Evolutionary conservation across 2,888 invertebrate genomes (phyloP).

Genomic region (Papilio demoleus): DNA sequence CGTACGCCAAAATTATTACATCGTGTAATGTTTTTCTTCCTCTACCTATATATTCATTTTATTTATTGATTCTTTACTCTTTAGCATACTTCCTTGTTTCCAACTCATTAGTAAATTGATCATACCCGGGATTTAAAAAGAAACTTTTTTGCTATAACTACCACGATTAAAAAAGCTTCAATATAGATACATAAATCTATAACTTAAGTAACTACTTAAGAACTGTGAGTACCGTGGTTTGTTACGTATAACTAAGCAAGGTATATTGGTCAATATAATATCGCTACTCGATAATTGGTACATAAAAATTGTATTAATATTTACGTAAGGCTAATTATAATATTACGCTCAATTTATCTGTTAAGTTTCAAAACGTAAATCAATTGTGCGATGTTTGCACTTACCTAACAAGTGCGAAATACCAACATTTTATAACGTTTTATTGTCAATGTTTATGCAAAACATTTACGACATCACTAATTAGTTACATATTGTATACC

Average conservation of each 20-base stretch:
- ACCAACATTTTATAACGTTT: slow-evolving; percentile 43
- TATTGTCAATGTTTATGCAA: slow-evolving; percentile 52
- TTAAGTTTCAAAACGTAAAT: slow-evolving; percentile 30
- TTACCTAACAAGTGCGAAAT: slow-evolving; percentile 57
- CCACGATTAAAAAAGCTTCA: too few species aligned
- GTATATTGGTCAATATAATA: slow-evolving; percentile 9
- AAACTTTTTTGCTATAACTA: not conserved
- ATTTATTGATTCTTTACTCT: not conserved
- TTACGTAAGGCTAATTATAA: slow-evolving; percentile 18
- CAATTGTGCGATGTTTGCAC: slow-evolving; percentile 23
- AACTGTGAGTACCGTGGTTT: not conserved
- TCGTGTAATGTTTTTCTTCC: not conserved
- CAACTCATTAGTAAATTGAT: not conserved
- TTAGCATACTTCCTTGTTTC: not conserved
- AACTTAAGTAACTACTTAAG: too few species aligned
- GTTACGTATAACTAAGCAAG: slow-evolving; percentile 1
- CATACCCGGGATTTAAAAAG: not conserved
- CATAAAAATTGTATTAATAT: slow-evolving; percentile 16
- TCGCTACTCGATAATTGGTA: not conserved
- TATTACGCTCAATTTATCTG: slow-evolving; percentile 25
- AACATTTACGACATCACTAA: slow-evolving; percentile 55
- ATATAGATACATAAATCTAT: too few species aligned
- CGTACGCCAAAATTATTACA: not conserved
- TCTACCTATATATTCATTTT: too few species aligned
- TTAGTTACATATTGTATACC: slow-evolving; percentile 47